A percentile compares a stretch with the other conserved stretches of the same genome.
phyloP scores from a whole-genome alignment of 2,113 vertebrate species.

The Hemiprocne comata region DNA sequence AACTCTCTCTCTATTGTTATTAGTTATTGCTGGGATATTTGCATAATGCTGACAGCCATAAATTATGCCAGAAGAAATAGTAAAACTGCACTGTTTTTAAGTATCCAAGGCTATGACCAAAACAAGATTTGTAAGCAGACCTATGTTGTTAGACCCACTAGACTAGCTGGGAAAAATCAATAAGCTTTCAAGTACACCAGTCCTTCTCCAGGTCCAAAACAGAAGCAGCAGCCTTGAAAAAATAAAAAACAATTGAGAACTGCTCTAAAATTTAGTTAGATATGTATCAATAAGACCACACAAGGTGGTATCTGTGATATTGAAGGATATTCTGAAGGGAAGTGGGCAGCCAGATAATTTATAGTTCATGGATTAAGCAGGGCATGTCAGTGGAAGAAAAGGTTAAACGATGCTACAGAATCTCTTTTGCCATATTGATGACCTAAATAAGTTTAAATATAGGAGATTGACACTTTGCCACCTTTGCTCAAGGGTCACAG shows the following conservation, averaged over 20 bases:
- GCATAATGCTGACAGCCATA: background rate
- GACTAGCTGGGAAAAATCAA: background rate
- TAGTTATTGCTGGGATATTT: background rate
- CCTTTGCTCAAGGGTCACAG: background rate
- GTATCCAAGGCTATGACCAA: background rate
- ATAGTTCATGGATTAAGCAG: background rate
- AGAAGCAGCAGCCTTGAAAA: constrained; percentile 8
- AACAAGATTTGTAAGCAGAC: background rate
- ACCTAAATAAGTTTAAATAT: background rate
- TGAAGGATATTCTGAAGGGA: background rate
- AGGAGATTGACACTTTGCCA: background rate
- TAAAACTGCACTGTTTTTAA: background rate
- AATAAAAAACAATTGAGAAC: background rate
- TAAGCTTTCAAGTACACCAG: background rate
- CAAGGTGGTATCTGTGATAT: background rate
- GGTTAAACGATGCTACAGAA: background rate
- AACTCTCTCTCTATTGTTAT: background rate
- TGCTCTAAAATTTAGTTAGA: background rate
- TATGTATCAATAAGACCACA: background rate
- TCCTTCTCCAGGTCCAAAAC: background rate
- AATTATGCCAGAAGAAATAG: background rate
- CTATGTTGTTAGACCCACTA: background rate
- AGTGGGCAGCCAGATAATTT: background rate
- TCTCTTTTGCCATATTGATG: background rate
- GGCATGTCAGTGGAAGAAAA: background rate